phyloP scores from a whole-genome alignment of 2,888 invertebrate species.

The Phania funesta region DNA sequence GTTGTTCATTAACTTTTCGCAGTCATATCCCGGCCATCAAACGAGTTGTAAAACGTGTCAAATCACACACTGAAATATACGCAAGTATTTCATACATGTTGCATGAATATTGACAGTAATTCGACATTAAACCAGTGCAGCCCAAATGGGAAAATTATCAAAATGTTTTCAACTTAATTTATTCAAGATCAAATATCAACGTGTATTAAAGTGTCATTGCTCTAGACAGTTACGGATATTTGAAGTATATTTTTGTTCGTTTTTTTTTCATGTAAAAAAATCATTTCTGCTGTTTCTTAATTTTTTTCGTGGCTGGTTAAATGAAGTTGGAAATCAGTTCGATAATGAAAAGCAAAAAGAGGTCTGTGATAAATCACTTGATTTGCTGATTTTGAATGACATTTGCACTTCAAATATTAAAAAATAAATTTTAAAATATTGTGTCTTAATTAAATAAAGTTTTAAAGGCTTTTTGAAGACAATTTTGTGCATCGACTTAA shows the following conservation, averaged over 20 bases:
- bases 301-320: background rate
- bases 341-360: background rate
- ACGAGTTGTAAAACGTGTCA: constrained; percentile 39
- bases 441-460: too few species aligned
- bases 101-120: constrained; percentile 60
- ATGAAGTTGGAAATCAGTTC: constrained; percentile 22
- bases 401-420: too few species aligned
- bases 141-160: constrained; percentile 23
- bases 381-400: too few species aligned
- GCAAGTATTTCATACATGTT: background rate
- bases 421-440: too few species aligned
- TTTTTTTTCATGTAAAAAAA: constrained; percentile 7
- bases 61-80: constrained; percentile 8
- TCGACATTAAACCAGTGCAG: constrained; percentile 59
- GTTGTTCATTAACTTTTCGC: constrained; percentile 35
- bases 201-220: constrained; percentile 36
- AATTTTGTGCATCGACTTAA: too few species aligned
- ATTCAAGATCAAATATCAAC: constrained; percentile 56
- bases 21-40: constrained; percentile 31
- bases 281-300: background rate
- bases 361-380: too few species aligned
- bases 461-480: too few species aligned
- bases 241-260: background rate
- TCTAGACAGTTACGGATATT: constrained; percentile 56
- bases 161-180: constrained; percentile 48